Evolutionary conservation across 2,888 invertebrate species (phyloP), one percentile per base, ranked within the genome.

Genomic region (Plusia festucae): DNA sequence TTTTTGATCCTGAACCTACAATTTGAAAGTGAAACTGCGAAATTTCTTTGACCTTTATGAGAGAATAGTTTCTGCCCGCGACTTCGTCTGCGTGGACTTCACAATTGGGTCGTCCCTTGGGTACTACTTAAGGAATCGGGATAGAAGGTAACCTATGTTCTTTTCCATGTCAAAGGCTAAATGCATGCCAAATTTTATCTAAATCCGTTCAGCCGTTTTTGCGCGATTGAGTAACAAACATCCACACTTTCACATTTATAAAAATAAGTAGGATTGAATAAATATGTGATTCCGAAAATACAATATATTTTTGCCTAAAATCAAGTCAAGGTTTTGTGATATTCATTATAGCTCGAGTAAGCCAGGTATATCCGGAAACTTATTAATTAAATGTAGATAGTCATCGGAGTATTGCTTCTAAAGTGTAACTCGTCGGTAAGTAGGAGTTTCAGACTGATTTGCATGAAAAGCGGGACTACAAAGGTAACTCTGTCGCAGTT

Each of bases 391-490:
- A 49, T n/a, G 5, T 40, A 40, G 40, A 24, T 11, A 53, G 46
- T 32, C 60, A 49, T 52, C 52, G 7, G 16, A 15, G 15, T 18
- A 30, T 15, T 63, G 20, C 54, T 57, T 57, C 66, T 55, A 30
- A 44, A 73, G 53, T 61, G 55, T 60, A 58, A 61, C 71, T 66
- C 32, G 71, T 55, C 18, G 52, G 22, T 27, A 49, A 34, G 27
- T 18, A 62, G 59, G 56, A 67, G 78, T 78, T 77, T 22, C 22
- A 56, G 65, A 71, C 71, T 71, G 68, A 78, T 77, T 77, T 77
- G 75, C 77, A 77, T 77, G 64, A 60, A 68, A 65, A 56, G 68
- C 78, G 71, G 9, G 1, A 44, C 53, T 51, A 65, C 65, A 65
- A 67, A 69, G 62, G 68, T 60, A 69, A 53, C 60, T 53, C 60